phyloP scores from a whole-genome alignment of 2,797 vertebrate species.

The Myotis findleyi region DNA sequence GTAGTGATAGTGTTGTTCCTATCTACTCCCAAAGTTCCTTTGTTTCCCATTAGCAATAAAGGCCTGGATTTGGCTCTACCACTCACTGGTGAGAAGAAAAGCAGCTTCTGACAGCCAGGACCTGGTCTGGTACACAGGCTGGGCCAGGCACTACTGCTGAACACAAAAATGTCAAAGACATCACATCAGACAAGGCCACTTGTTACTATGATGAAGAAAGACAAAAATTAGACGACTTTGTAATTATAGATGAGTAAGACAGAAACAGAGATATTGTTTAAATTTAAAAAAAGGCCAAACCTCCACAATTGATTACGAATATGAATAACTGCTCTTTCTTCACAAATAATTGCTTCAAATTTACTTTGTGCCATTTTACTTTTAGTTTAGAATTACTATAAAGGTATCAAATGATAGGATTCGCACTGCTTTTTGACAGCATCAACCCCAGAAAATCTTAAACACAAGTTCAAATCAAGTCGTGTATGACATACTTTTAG shows the following conservation, averaged over 20 bases:
- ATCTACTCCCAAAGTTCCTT: not conserved
- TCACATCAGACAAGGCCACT: not conserved
- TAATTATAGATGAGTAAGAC: not conserved
- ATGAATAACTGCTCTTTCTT: not conserved
- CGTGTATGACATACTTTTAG: not conserved
- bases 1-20: not conserved
- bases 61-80: not conserved
- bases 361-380: not conserved
- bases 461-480: not conserved
- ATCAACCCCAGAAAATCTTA: not conserved
- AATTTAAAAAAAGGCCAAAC: not conserved
- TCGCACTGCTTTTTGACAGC: not conserved
- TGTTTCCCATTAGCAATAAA: not conserved
- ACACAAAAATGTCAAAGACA: not conserved
- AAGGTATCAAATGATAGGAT: not conserved
- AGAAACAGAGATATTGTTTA: not conserved
- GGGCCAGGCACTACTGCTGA: not conserved
- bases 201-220: not conserved
- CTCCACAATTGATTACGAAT: not conserved
- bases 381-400: not conserved
- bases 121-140: not conserved
- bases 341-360: not conserved
- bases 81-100: not conserved
- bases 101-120: not conserved
- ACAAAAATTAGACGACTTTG: not conserved